A percentile compares a stretch with the other conserved stretches of the same genome.
Conservation (phyloP, 2,797 vertebrate genomes). For the Ctenopoma kingsleyae region DNA sequence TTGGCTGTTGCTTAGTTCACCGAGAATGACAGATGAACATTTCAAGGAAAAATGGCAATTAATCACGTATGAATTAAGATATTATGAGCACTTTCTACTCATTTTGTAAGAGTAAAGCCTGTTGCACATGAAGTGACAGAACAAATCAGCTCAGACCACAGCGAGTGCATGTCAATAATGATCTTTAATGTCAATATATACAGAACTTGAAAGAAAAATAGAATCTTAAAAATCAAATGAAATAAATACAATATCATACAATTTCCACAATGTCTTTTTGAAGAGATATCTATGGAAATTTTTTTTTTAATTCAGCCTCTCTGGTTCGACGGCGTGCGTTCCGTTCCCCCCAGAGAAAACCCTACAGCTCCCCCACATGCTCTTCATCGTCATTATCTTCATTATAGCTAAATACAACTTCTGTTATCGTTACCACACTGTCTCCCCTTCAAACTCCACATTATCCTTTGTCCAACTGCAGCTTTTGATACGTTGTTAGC, state of each 20-base stretch:
- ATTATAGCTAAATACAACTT: conserved; percentile 60
- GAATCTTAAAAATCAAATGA: conserved; percentile 94
- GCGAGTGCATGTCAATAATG: conserved; percentile 85
- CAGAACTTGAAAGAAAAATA: conserved; percentile 95
- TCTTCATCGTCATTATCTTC: conserved; percentile 68
- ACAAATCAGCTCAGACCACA: conserved; percentile 20
- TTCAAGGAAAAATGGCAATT: no score
- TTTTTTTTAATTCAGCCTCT: conserved; percentile 67
- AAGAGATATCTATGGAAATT: conserved; percentile 85
- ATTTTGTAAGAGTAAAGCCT: no score
- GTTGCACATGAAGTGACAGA: background rate
- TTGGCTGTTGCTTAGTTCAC: no score
- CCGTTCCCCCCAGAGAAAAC: conserved; percentile 73
- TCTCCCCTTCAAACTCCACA: conserved; percentile 52
- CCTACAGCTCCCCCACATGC: conserved; percentile 75
- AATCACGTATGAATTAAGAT: no score
- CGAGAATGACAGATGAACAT: no score
- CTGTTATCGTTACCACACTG: conserved; percentile 45
- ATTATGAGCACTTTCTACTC: no score
- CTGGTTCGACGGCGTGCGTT: conserved; percentile 75
- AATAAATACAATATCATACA: conserved; percentile 98
- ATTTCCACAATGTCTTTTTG: conserved; percentile 92
- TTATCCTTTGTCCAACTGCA: conserved; percentile 57
- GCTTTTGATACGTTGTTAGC: conserved; percentile 68
- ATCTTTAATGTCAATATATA: conserved; percentile 97